Evolutionary conservation across 2,797 vertebrate genomes (phyloP).

Genomic region (Chelon labrosus): DNA sequence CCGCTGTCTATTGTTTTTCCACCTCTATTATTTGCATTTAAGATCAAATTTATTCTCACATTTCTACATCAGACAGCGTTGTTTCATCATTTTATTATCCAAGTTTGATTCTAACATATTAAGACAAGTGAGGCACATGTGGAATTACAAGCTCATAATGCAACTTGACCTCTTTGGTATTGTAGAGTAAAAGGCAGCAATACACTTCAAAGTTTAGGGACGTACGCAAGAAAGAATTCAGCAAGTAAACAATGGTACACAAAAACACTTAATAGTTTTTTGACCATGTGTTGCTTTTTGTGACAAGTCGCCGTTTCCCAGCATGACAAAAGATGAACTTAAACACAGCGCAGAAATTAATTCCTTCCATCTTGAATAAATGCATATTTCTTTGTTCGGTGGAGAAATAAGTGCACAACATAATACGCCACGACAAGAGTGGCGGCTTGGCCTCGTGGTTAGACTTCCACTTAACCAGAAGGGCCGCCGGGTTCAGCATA

Average conservation of each 20-base stretch:
- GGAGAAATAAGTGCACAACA: constrained; percentile 19
- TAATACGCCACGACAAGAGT: constrained; percentile 9
- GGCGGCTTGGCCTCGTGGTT: constrained; percentile 2
- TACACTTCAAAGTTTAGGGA: neutral
- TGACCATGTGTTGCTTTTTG: constrained; percentile 20
- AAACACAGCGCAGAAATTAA: neutral
- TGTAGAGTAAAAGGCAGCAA: constrained; percentile 45
- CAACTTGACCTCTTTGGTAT: constrained; percentile 32
- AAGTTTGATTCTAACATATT: constrained; percentile 38
- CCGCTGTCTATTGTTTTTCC: neutral
- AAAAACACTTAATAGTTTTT: constrained; percentile 11
- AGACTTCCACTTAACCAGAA: neutral
- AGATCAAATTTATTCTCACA: constrained; percentile 5
- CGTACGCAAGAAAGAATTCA: constrained; percentile 29
- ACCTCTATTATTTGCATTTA: constrained; percentile 4
- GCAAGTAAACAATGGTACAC: constrained; percentile 10
- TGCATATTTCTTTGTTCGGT: constrained; percentile 25
- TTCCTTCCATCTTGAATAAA: neutral
- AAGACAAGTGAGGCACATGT: constrained; percentile 18
- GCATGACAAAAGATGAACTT: neutral
- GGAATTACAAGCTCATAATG: constrained; percentile 23
- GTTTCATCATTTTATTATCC: constrained; percentile 40
- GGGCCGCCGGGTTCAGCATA: constrained; percentile 18
- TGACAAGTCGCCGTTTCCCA: constrained; percentile 17
- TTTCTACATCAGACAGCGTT: neutral